These are phyloP conservation scores for Trichomalopsis sarcophagae DNA, from an alignment of 1,140 invertebrate species.

Conservation along the genomic window DNA sequence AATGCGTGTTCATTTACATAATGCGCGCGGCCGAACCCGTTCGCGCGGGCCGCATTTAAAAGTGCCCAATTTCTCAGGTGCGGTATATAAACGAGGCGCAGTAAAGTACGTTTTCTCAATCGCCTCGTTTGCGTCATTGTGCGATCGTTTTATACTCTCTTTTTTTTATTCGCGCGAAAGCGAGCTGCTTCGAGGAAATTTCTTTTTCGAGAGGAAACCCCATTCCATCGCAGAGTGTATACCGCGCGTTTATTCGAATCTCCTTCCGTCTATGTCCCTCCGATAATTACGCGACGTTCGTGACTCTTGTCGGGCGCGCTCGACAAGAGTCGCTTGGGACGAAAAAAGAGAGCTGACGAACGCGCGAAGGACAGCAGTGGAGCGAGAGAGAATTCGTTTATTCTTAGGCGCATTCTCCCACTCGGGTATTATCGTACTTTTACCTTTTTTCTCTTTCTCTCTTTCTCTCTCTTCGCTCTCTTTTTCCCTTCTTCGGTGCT, in stretches of 20 bases:
- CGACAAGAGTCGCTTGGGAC: not conserved
- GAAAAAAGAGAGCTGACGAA: not conserved
- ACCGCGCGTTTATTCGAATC: not conserved
- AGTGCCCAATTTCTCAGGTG: not conserved
- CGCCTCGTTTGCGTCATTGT: not conserved
- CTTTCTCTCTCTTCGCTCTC: not conserved
- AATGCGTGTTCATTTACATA: not conserved
- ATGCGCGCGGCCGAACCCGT: not conserved
- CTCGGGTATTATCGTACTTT: conserved; percentile 10
- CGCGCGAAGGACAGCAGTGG: not conserved
- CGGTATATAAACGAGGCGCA: not conserved
- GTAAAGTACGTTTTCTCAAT: not conserved
- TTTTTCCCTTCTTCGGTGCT: conserved; percentile 4
- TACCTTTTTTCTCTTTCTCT: conserved; percentile 29
- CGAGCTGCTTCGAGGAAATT: not conserved
- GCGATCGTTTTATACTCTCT: not conserved
- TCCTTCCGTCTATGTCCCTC: not conserved
- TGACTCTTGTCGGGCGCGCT: not conserved
- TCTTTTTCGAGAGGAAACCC: not conserved
- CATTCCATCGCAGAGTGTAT: not conserved
- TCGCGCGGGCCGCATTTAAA: not conserved
- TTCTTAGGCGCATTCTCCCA: conserved; percentile 63
- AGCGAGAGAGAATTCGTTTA: conserved; percentile 63
- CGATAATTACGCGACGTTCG: not conserved
- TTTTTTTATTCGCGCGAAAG: too few relatives aligned